Base-by-base conservation (phyloP, 2,888 invertebrate species). In the Tolmerus cingulatus region DNA sequence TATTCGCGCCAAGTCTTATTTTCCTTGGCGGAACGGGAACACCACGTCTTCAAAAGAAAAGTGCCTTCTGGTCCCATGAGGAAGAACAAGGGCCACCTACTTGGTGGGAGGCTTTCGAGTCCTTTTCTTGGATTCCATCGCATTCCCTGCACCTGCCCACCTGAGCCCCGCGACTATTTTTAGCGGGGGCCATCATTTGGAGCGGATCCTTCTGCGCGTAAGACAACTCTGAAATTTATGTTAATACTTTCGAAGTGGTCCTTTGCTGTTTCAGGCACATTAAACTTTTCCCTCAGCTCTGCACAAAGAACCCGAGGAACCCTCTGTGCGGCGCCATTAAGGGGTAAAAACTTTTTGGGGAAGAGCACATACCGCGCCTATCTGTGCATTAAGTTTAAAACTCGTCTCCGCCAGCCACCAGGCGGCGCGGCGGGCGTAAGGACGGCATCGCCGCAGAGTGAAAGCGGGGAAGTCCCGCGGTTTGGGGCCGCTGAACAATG, bases 191-290 rank as follows among this genome's bases (percentile, higher is more conserved):
- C 51, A 81, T 51, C 81, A 51, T 81, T 81, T 81, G 55, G 23
- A 81, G 51, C 81, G 46, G 55, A 81, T 81, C 81, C 81, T 81
- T 34, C 55, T 81, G 51, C 51, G 19, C 23, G 51, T 27, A 81
- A 51, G 81, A 81, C 81, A 81, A 81, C 81, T 81, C 81, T 27
- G 34, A 55, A 81, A 81, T 81, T 81, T 81, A 81, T 81, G 81
- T 81, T 81, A 81, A 81, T 81, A 81, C 81, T 81, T 81, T 55
- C 51, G 16, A 81, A 81, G 81, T 81, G 55, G 81, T 81, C 81
- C 81, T 76, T 40, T 34, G 37, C 76, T 76, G 76, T 76, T 76
- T 76, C 76, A 76, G 76, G 51, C 79, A 43, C 79, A 84, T 84
- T 84, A 66, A 84, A 84, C 55, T 84, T 74, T 46, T 74, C 66